These are phyloP conservation scores for Sisyra terminalis DNA, from an alignment of 2,888 invertebrate genomes.

Conservation along the genomic window DNA sequence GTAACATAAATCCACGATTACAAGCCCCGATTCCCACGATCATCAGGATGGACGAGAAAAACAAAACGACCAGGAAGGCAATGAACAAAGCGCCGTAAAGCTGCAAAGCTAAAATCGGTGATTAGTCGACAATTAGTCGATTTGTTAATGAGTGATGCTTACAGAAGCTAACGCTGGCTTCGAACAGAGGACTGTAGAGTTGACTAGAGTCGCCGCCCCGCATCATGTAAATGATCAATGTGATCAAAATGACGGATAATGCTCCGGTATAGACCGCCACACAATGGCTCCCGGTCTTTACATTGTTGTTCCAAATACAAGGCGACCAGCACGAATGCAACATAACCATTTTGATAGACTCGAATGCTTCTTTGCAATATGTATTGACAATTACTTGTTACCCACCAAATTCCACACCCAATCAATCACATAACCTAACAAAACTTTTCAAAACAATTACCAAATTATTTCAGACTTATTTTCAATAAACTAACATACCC, in stretches of 20 bases:
- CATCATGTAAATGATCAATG: conserved; percentile 59
- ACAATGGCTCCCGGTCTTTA: conserved; percentile 59
- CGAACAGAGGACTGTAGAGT: conserved; percentile 76
- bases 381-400: no score
- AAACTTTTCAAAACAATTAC: no score
- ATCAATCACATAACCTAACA: no score
- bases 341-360: conserved; percentile 41
- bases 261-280: conserved; percentile 67
- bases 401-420: no score
- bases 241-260: conserved; percentile 56
- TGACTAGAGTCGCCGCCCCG: conserved; percentile 80
- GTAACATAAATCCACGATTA: conserved; percentile 65
- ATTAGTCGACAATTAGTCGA: conserved; percentile 3
- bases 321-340: conserved; percentile 77
- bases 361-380: no score
- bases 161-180: conserved; percentile 65
- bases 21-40: conserved; percentile 45
- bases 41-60: conserved; percentile 40
- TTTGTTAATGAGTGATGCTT: conserved; percentile 31
- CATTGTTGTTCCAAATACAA: conserved; percentile 66
- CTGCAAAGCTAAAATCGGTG: conserved; percentile 43
- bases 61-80: conserved; percentile 35
- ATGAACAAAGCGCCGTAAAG: conserved; percentile 48
- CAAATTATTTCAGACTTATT: no score
- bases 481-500: no score